Conservation (phyloP, 2,797 vertebrate species). For the Gambusia yucatana region DNA sequence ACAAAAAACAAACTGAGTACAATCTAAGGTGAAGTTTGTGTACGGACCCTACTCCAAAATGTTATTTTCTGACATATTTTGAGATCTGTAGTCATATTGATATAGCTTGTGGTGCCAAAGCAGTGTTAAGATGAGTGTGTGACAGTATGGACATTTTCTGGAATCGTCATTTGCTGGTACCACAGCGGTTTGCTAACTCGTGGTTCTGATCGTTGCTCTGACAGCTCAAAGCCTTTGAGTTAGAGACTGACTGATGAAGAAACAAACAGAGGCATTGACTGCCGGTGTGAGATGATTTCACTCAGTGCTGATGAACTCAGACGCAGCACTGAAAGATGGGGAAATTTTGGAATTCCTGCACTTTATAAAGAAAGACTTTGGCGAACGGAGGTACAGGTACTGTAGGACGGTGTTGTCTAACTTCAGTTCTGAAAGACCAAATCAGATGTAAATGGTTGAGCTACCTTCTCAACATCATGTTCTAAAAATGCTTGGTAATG, state of each 20-base stretch:
- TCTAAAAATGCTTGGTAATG: background rate
- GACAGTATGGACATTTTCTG: constrained; percentile 26
- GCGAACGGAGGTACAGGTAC: constrained; percentile 27
- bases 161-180: constrained; percentile 31
- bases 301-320: constrained; percentile 42
- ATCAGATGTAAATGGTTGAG: background rate
- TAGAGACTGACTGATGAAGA: constrained; percentile 22
- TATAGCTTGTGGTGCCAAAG: constrained; percentile 47
- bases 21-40: constrained; percentile 33
- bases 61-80: constrained; percentile 46
- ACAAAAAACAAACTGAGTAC: constrained; percentile 22
- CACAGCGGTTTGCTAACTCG: constrained; percentile 25
- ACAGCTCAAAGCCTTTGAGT: constrained; percentile 10
- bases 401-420: background rate
- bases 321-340: constrained; percentile 38
- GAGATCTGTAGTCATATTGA: constrained; percentile 41
- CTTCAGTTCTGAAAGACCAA: background rate
- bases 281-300: constrained; percentile 31
- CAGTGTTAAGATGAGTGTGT: constrained; percentile 43
- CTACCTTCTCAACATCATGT: background rate
- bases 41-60: constrained; percentile 32
- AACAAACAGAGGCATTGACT: constrained; percentile 35
- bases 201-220: constrained; percentile 4
- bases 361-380: constrained; percentile 74
- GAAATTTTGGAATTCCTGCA: constrained; percentile 76